Conservation (phyloP, 2,888 invertebrate species). For the Junonia oenone region DNA sequence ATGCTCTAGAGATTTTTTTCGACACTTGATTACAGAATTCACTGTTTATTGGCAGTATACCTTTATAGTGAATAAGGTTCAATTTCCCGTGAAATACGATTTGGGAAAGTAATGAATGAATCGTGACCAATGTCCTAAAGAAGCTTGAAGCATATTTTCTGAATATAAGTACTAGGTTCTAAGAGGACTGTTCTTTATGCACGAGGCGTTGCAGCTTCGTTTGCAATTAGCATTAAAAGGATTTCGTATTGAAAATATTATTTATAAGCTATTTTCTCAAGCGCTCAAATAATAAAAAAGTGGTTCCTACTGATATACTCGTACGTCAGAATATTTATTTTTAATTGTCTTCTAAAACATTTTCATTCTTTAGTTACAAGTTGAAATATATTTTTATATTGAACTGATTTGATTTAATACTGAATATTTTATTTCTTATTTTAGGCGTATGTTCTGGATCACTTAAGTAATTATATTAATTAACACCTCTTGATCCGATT, state of each 20-base stretch:
- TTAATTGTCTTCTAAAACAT: no score
- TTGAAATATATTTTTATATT: no score
- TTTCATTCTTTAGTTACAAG: no score
- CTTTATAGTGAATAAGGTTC: slow-evolving; percentile 12
- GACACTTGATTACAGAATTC: slow-evolving; percentile 9
- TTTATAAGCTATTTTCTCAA: not conserved
- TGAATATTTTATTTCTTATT: no score
- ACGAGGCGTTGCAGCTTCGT: not conserved
- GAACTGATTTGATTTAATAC: no score
- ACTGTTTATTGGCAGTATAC: slow-evolving; percentile 5
- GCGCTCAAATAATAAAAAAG: no score
- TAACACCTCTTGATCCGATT: no score
- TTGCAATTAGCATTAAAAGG: not conserved
- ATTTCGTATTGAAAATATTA: not conserved
- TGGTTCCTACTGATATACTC: no score
- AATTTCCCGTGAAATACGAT: slow-evolving; percentile 5
- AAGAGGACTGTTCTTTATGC: not conserved
- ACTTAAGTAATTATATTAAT: no score
- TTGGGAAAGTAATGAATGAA: slow-evolving; percentile 16
- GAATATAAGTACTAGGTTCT: slow-evolving; percentile 1
- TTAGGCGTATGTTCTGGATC: no score
- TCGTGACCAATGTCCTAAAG: slow-evolving; percentile 9
- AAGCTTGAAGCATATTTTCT: slow-evolving; percentile 2
- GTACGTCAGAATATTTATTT: no score
- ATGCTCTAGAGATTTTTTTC: not conserved